Percentiles rank a stretch among this genome's conserved stretches.
Conservation (phyloP, 2,113 vertebrate species). For the Planiliza haematocheilus region DNA sequence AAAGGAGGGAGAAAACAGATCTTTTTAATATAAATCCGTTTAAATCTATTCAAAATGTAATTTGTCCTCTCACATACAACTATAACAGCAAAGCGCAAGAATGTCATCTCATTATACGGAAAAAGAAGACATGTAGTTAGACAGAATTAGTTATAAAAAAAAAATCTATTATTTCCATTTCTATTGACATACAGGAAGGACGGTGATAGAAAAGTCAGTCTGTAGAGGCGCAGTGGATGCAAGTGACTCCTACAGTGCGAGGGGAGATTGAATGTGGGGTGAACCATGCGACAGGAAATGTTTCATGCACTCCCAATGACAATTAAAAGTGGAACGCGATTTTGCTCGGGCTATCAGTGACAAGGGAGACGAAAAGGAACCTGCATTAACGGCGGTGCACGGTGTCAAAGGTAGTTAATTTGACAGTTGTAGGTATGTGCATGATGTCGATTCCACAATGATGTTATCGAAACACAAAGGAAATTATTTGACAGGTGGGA, state of each 20-base stretch:
- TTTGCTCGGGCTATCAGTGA: conserved; percentile 47
- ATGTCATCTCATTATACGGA: neutral
- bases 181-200: conserved; percentile 5
- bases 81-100: neutral
- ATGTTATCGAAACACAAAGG: conserved; percentile 64
- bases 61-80: no score
- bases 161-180: neutral
- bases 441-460: conserved; percentile 54
- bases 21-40: neutral
- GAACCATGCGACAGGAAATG: conserved; percentile 33
- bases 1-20: neutral
- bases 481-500: conserved; percentile 71
- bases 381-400: conserved; percentile 8
- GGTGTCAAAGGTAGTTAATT: conserved; percentile 42
- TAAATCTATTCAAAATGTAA: neutral
- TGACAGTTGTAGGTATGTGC: conserved; percentile 52
- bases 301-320: conserved; percentile 47
- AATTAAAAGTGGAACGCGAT: conserved; percentile 55
- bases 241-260: conserved; percentile 34
- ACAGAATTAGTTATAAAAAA: neutral
- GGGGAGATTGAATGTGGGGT: conserved; percentile 27
- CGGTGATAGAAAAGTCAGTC: neutral
- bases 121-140: neutral
- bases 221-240: conserved; percentile 1
- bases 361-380: conserved; percentile 30